Evolutionary conservation across 1,140 invertebrate species (phyloP).

Genomic region (Trialeurodes vaporariorum): DNA sequence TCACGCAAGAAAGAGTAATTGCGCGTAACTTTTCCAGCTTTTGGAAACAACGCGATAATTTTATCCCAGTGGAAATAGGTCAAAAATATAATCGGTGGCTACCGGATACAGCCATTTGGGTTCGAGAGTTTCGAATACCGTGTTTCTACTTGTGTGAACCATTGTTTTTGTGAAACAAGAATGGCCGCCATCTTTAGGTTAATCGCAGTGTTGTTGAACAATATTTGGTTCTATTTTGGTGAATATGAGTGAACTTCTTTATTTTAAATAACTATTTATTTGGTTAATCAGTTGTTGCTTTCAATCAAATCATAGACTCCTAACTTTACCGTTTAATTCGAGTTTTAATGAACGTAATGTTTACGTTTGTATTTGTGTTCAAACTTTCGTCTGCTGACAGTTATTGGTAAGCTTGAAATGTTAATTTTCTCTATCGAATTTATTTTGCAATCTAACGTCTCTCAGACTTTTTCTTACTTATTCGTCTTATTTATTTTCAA

Average conservation of each 20-base stretch:
- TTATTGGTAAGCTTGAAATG: background rate
- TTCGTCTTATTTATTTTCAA: too few relatives aligned
- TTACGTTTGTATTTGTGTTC: background rate
- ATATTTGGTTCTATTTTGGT: background rate
- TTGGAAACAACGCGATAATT: too few relatives aligned
- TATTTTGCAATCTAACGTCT: too few relatives aligned
- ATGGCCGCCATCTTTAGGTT: background rate
- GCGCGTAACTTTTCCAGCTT: too few relatives aligned
- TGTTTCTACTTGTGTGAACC: background rate
- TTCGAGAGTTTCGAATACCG: background rate
- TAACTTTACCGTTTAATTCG: background rate
- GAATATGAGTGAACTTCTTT: background rate
- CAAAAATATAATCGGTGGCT: background rate
- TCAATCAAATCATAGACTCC: background rate
- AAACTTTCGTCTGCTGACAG: background rate
- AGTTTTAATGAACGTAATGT: background rate
- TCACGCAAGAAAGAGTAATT: too few relatives aligned
- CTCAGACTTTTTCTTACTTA: too few relatives aligned
- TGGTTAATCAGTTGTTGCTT: background rate
- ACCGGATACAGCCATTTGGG: background rate
- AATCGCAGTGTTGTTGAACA: background rate
- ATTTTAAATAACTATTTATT: background rate
- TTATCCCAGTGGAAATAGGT: too few relatives aligned
- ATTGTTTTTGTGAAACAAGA: background rate
- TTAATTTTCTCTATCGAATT: too few relatives aligned